A percentile compares a stretch with the other conserved stretches of the same genome.
These are phyloP conservation scores for Piprites chloris DNA, from an alignment of 2,113 vertebrate genomes.

Conservation along the genomic window DNA sequence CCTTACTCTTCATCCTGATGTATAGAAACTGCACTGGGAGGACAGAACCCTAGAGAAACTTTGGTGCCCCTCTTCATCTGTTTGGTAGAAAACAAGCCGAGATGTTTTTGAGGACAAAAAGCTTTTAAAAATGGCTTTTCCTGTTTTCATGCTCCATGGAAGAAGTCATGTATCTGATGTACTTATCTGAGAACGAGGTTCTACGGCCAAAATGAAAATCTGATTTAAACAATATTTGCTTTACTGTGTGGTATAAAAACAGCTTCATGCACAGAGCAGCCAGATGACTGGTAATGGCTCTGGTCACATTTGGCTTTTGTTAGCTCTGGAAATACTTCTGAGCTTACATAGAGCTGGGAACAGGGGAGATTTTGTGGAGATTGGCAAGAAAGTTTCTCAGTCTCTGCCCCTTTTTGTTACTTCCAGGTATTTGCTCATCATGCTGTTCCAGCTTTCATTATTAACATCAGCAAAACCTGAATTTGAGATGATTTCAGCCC, in stretches of 20 bases:
- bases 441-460: not conserved
- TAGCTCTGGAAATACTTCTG: not conserved
- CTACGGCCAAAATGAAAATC: not conserved
- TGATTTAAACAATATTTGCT: not conserved
- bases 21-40: not conserved
- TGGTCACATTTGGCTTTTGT: slow-evolving; percentile 10
- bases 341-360: not conserved
- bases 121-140: not conserved
- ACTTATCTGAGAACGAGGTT: not conserved
- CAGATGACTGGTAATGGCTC: not conserved
- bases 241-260: not conserved
- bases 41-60: not conserved
- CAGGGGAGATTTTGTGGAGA: not conserved
- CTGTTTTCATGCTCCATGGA: not conserved
- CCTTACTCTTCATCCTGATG: not conserved
- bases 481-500: not conserved
- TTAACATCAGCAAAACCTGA: not conserved
- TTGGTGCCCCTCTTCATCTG: not conserved
- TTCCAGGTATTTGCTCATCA: not conserved
- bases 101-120: not conserved
- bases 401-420: not conserved
- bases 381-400: not conserved
- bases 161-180: not conserved
- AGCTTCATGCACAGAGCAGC: not conserved
- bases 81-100: not conserved